These are phyloP conservation scores for Brachionus calyciflorus DNA, from an alignment of 1,140 invertebrate species.

Conservation along the genomic window DNA sequence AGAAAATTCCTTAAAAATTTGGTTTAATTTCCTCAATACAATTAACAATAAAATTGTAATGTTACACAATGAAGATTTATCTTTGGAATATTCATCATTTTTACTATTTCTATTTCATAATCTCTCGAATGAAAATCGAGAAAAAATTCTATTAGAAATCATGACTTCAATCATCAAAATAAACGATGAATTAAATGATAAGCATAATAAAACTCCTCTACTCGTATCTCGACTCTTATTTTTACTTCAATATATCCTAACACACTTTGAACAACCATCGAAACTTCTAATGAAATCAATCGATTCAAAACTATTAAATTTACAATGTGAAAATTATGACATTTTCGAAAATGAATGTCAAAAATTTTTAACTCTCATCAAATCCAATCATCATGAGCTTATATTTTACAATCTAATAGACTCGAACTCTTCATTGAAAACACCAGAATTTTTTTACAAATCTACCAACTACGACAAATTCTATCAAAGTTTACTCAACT, in stretches of 20 bases:
- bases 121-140: neutral
- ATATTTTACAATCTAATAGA: neutral
- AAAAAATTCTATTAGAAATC: neutral
- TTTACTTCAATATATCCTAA: neutral
- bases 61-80: neutral
- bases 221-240: neutral
- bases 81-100: neutral
- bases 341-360: neutral
- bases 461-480: neutral
- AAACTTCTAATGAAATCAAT: neutral
- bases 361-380: neutral
- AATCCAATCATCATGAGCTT: neutral
- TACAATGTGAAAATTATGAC: neutral
- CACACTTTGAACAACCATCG: conserved; percentile 1
- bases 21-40: neutral
- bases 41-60: neutral
- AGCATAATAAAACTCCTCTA: neutral
- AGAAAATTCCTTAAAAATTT: neutral
- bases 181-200: neutral
- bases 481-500: neutral
- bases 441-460: neutral
- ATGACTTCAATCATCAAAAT: neutral
- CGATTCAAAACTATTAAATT: neutral
- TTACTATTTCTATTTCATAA: conserved; percentile 21
- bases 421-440: too few relatives aligned